These are phyloP conservation scores for Bettongia penicillata DNA, from an alignment of 2,113 vertebrate genomes.

Conservation along the genomic window DNA sequence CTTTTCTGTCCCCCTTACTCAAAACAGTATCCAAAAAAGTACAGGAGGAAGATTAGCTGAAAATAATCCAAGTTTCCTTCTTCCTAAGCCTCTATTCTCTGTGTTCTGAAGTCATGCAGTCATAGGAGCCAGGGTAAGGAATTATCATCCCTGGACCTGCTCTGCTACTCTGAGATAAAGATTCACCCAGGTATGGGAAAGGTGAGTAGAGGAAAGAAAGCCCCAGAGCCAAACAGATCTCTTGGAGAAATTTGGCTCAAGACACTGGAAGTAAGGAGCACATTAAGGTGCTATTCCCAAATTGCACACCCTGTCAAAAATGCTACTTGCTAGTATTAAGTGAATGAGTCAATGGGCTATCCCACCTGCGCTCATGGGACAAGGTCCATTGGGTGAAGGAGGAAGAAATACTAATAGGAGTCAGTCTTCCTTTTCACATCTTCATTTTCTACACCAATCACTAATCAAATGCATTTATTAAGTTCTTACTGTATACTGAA, in stretches of 20 bases:
- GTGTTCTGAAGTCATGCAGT: neutral
- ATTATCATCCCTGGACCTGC: neutral
- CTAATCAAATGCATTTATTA: neutral
- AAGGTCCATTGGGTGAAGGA: neutral
- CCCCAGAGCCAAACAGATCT: neutral
- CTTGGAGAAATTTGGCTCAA: neutral
- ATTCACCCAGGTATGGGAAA: neutral
- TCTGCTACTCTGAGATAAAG: neutral
- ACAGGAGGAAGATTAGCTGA: constrained; percentile 4
- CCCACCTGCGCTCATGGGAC: neutral
- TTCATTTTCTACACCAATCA: neutral
- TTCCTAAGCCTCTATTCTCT: neutral
- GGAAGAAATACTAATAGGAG: neutral
- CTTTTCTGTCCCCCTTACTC: neutral
- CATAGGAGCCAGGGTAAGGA: neutral
- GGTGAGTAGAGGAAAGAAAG: neutral
- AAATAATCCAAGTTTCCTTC: neutral
- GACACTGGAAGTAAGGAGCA: neutral
- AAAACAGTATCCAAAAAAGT: neutral
- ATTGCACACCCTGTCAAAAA: neutral
- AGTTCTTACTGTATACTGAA: neutral
- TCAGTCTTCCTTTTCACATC: neutral
- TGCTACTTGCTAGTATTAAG: neutral
- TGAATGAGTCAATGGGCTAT: neutral
- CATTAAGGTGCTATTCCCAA: neutral